Percentiles rank a stretch among this genome's conserved stretches.
Evolutionary conservation across 1,140 invertebrate genomes (phyloP).

Genomic region (Anoplophora glabripennis): DNA sequence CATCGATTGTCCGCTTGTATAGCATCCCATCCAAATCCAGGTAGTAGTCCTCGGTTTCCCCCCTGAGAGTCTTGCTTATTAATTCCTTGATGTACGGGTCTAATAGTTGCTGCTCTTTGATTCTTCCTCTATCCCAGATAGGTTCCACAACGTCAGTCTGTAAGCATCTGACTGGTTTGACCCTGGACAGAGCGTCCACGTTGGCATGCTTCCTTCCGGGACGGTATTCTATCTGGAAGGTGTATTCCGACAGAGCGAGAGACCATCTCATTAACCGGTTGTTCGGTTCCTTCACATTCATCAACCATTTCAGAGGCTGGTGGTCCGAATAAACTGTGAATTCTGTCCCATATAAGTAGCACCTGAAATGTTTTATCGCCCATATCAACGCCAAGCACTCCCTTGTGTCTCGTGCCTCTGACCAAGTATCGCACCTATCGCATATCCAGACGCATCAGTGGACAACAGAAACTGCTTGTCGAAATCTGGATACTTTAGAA

Average conservation of each 20-base stretch:
- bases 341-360: slow-evolving; percentile 39
- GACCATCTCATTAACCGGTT: slow-evolving; percentile 43
- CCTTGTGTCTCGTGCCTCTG: slow-evolving; percentile 30
- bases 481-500: slow-evolving; percentile 45
- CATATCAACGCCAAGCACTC: slow-evolving; percentile 10
- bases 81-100: background rate
- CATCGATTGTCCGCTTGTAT: slow-evolving; percentile 2
- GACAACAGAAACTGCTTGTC: slow-evolving; percentile 30
- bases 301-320: slow-evolving; percentile 44
- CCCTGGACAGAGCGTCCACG: slow-evolving; percentile 30
- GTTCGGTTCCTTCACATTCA: slow-evolving; percentile 38
- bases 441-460: slow-evolving; percentile 30
- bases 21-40: slow-evolving; percentile 11
- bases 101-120: background rate
- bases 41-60: background rate
- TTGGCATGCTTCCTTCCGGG: slow-evolving; percentile 23
- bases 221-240: slow-evolving; percentile 7
- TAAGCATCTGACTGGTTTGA: background rate
- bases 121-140: slow-evolving; percentile 1
- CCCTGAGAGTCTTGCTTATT: background rate
- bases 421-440: slow-evolving; percentile 35
- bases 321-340: slow-evolving; percentile 50
- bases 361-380: slow-evolving; percentile 25
- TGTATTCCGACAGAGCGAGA: slow-evolving; percentile 29
- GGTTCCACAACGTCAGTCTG: background rate